Evolutionary conservation across 2,113 vertebrate species (phyloP).

Genomic region (Sorex araneus): DNA sequence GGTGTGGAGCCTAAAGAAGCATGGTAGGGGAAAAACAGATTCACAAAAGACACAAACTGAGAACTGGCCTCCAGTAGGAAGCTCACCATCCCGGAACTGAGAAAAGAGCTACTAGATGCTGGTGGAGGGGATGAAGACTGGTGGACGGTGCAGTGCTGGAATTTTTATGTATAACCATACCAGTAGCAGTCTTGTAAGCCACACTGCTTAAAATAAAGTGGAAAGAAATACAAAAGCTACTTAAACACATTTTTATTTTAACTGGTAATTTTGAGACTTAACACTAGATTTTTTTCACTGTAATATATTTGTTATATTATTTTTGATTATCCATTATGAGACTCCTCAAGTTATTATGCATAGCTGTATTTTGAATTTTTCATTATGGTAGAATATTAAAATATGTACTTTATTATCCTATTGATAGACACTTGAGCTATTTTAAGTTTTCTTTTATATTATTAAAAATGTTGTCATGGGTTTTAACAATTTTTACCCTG

Average conservation of each 20-base stretch:
- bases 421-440: background rate
- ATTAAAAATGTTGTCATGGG: background rate
- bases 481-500: background rate
- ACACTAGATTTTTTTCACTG: background rate
- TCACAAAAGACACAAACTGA: too few relatives aligned
- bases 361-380: background rate
- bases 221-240: background rate
- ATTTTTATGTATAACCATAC: too few relatives aligned
- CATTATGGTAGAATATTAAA: background rate
- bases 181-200: too few relatives aligned
- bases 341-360: background rate
- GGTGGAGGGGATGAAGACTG: too few relatives aligned
- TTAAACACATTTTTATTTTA: background rate
- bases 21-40: too few relatives aligned
- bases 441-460: constrained; percentile 1
- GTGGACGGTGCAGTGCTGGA: too few relatives aligned
- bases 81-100: too few relatives aligned
- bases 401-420: background rate
- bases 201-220: too few relatives aligned
- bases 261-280: background rate
- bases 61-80: too few relatives aligned
- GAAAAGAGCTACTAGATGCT: too few relatives aligned
- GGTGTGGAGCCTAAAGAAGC: too few relatives aligned
- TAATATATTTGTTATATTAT: background rate
- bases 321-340: background rate